Percentiles rank a stretch among this genome's conserved stretches.
These are phyloP conservation scores for Cyrtodaria siliqua DNA, from an alignment of 2,888 invertebrate species.

Conservation along the genomic window DNA sequence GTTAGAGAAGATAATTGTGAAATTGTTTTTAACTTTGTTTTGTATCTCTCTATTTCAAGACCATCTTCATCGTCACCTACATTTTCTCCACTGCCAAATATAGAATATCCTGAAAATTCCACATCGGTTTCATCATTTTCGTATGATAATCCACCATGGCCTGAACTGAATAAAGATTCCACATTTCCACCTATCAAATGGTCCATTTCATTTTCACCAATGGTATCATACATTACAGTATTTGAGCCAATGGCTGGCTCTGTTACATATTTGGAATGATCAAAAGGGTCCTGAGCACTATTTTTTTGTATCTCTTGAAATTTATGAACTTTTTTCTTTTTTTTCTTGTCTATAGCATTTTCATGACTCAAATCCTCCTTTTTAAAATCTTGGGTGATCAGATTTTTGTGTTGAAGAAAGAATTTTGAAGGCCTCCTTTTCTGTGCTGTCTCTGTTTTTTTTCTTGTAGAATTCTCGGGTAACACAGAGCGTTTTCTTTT, in stretches of 20 bases:
- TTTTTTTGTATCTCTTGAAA: slow-evolving; percentile 34
- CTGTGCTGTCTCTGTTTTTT: slow-evolving; percentile 7
- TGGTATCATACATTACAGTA: background rate
- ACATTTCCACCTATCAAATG: slow-evolving; percentile 51
- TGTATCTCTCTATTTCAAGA: background rate
- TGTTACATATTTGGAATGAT: slow-evolving; percentile 8
- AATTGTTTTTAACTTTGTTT: slow-evolving; percentile 3
- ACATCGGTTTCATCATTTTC: slow-evolving; percentile 53
- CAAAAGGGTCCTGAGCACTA: slow-evolving; percentile 22
- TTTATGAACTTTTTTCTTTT: background rate
- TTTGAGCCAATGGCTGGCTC: background rate
- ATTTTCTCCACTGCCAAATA: slow-evolving; percentile 27
- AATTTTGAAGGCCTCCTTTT: slow-evolving; percentile 23
- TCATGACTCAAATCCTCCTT: slow-evolving; percentile 15
- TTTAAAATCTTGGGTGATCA: slow-evolving; percentile 35
- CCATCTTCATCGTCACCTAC: background rate
- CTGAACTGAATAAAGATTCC: slow-evolving; percentile 33
- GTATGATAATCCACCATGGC: slow-evolving; percentile 4
- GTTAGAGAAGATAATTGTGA: background rate
- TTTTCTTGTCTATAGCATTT: slow-evolving; percentile 41
- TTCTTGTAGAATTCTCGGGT: slow-evolving; percentile 37
- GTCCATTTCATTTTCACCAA: slow-evolving; percentile 25
- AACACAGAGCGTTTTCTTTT: slow-evolving; percentile 4
- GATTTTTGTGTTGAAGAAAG: slow-evolving; percentile 32
- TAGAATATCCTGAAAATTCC: slow-evolving; percentile 50